A percentile compares a stretch with the other conserved stretches of the same genome.
Conservation (phyloP, 2,888 invertebrate species). For the Tenodera sinensis region DNA sequence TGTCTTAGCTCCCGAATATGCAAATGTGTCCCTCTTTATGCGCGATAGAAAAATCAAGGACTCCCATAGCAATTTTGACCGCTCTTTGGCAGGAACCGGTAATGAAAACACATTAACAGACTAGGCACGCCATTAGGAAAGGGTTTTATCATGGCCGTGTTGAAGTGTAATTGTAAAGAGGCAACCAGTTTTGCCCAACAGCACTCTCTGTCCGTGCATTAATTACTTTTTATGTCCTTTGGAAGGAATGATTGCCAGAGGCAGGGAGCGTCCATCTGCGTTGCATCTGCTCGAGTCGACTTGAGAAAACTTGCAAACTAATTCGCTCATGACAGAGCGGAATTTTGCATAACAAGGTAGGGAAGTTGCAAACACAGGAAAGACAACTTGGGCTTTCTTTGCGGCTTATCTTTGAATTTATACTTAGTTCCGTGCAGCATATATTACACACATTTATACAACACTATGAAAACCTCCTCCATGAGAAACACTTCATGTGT, state of each 20-base stretch:
- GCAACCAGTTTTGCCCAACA: neutral
- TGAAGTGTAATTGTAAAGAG: neutral
- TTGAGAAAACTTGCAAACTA: neutral
- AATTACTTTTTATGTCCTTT: neutral
- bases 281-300: neutral
- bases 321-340: neutral
- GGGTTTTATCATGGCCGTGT: neutral
- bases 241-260: neutral
- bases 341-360: neutral
- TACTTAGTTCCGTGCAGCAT: too few relatives aligned
- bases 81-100: neutral
- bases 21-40: neutral
- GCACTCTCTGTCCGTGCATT: neutral
- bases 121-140: neutral
- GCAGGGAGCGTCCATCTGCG: neutral
- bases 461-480: too few relatives aligned
- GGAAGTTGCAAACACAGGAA: neutral
- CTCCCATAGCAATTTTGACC: neutral
- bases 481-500: too few relatives aligned
- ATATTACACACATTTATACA: too few relatives aligned
- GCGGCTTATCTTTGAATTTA: neutral
- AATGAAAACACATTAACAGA: constrained; percentile 1
- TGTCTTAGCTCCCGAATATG: neutral
- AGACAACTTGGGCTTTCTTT: neutral
- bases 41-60: neutral